Conservation (phyloP, 2,113 vertebrate genomes). For the Poeciliopsis retropinna region DNA sequence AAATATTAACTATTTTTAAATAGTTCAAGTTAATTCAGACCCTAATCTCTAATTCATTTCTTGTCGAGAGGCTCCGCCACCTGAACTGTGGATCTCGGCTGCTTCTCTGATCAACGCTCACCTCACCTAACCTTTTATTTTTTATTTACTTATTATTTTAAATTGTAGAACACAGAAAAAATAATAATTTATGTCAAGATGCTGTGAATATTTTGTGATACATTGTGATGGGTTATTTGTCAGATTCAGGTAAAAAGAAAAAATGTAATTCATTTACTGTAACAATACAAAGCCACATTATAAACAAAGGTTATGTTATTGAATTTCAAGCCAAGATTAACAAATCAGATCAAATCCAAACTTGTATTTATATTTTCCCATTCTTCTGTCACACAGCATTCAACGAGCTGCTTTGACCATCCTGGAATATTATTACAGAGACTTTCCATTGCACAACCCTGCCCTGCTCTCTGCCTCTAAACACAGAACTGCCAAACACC, state of each 20-base stretch:
- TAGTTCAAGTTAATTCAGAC: too few species aligned
- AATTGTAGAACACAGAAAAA: background rate
- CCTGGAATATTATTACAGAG: constrained; percentile 94
- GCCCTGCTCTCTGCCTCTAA: constrained; percentile 89
- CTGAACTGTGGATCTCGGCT: too few species aligned
- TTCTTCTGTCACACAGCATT: constrained; percentile 79
- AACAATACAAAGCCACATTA: background rate
- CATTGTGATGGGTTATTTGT: too few species aligned
- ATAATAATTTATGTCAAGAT: too few species aligned
- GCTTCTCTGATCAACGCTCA: too few species aligned
- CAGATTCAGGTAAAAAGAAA: background rate
- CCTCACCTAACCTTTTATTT: too few species aligned
- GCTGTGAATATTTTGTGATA: background rate
- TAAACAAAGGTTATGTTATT: background rate
- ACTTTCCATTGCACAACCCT: constrained; percentile 92
- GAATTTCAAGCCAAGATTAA: background rate
- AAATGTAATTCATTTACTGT: background rate
- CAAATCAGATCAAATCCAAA: background rate
- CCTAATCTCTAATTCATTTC: too few species aligned
- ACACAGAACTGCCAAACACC: constrained; percentile 88
- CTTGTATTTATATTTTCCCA: constrained; percentile 7
- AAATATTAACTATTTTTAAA: too few species aligned
- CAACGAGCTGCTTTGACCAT: constrained; percentile 92
- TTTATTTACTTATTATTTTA: too few species aligned
- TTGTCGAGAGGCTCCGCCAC: too few species aligned